Evolutionary conservation across 1,140 invertebrate genomes (phyloP), one percentile per base, ranked within the genome.

Genomic region (Chionoecetes opilio): DNA sequence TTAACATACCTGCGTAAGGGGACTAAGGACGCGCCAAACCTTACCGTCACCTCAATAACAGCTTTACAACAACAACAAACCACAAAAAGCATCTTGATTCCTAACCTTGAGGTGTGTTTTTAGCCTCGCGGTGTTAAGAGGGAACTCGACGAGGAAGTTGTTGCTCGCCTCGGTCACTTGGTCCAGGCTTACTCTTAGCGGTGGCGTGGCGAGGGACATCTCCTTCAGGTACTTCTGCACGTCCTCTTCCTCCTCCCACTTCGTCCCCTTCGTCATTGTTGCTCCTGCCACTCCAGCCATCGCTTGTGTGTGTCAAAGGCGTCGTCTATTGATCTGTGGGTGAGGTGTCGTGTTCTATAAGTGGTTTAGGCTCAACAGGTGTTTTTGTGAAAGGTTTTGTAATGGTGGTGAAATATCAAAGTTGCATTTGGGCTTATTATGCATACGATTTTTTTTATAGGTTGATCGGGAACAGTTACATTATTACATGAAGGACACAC

Each of bases 101-200:
- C 90, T 87, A 11, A 95, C 94, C 94, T 92, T 82, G 84, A 95
- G 29, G 21, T 86, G 85, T 6, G 90, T 92, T 84, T 85, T n/a
- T 11, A 92, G 37, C 41, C 94, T 38, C 26, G 90, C 82, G 0
- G 94, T 88, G 82, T 88, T 26, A 35, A 92, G 37, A 35, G 94
- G 90, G 46, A 95, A 95, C 38, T 38, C n/a, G 38, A 92, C n/a
- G 75, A 37, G 31, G 84, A 95, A 95, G 11, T 88, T 92, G 84
- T 63, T 53, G 35, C 94, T 95, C 31, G 89, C 82, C 31, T 95
- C 82, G 0, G 31, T 92, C 82, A 95, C 86, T 29, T 95, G 32
- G 41, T 87, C 35, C 29, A 87, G 82, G 89, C 34, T 29, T 31
- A 88, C 91, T 29, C 84, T 63, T 2, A 90, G 38, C 9, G 94